These are phyloP conservation scores for Ptilodon capucinus DNA, from an alignment of 2,888 invertebrate genomes.

Conservation along the genomic window DNA sequence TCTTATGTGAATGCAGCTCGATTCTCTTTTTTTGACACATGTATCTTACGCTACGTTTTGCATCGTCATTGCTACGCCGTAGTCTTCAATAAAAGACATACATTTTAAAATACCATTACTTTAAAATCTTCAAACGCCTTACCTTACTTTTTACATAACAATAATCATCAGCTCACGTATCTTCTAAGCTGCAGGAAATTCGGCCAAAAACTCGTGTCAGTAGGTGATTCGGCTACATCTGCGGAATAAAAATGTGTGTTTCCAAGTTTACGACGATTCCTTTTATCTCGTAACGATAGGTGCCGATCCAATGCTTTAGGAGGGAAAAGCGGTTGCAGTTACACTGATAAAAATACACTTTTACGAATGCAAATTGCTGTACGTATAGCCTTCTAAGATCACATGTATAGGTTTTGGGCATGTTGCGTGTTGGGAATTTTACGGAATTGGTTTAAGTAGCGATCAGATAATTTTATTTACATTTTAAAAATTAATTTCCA, in stretches of 20 bases:
- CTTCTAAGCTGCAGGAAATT: conserved; percentile 12
- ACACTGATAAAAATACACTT: conserved; percentile 25
- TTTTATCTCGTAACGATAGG: conserved; percentile 69
- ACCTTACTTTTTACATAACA: too few relatives aligned
- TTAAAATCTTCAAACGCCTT: too few relatives aligned
- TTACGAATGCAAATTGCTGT: conserved; percentile 7
- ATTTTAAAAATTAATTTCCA: too few relatives aligned
- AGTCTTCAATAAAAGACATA: too few relatives aligned
- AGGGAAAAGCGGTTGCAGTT: conserved; percentile 29
- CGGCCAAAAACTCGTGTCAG: conserved; percentile 34
- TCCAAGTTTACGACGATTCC: conserved; percentile 68
- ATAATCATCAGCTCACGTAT: conserved; percentile 3
- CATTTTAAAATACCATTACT: too few relatives aligned
- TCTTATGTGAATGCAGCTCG: too few relatives aligned
- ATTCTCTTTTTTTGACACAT: too few relatives aligned
- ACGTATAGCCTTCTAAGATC: conserved; percentile 16
- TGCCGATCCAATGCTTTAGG: conserved; percentile 64
- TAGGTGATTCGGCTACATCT: conserved; percentile 46
- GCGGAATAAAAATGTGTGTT: conserved; percentile 64
- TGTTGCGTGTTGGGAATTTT: not conserved
- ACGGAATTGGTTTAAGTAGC: too few relatives aligned
- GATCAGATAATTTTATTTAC: too few relatives aligned
- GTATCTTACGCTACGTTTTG: too few relatives aligned
- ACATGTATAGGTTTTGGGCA: not conserved
- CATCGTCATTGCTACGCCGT: too few relatives aligned